Evolutionary conservation across 64 coral and sea anemone species (phyloP), one percentile per base, ranked within the genome.

Genomic region (Anthopleura sola): DNA sequence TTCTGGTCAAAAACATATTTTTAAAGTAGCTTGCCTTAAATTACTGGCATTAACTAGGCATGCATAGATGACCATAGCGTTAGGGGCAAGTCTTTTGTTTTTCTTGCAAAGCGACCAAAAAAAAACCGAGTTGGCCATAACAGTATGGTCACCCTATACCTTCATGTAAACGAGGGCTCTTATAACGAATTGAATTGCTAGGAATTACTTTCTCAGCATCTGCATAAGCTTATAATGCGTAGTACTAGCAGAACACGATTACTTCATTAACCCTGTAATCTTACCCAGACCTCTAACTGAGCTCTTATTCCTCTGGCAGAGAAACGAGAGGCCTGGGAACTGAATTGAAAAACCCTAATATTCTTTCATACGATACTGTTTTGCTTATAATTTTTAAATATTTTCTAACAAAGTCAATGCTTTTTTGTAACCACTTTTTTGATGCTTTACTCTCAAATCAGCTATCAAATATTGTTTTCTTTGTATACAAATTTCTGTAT

Each of bases 321-420:
- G 29, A 31, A 31, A 31, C 66, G 66, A 14, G 13, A 62, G 8
- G 58, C 29, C 66, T 71, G 66, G 34, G 26, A 32, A 31, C 28
- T 71, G 31, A 3, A 34, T 36, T 15, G 28, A 66, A 71, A 71
- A 71, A 32, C 31, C 66, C 66, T 71, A 31, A 33, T 32, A 15
- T 34, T 33, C 15, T 32, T 71, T n/a, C 15, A 71, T 71, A 71
- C 66, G 66, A 71, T 71, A 71, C 66, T 71, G 3, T 71, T 32
- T 71, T 36, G n/a, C 34, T 29, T 71, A 71, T 71, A 34, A 71
- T 34, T 71, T 71, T 71, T 71, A 71, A 71, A 71, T 71, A 34
- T 71, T 71, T 71, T 71, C 31, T 71, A 71, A 2, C 14, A 71
- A 71, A 71, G 66, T 71, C 66, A 16, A 29, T 34, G 2, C 50